These are phyloP conservation scores for Notoglanidium macrostoma DNA, from an alignment of 2,797 vertebrate genomes.

Conservation along the genomic window DNA sequence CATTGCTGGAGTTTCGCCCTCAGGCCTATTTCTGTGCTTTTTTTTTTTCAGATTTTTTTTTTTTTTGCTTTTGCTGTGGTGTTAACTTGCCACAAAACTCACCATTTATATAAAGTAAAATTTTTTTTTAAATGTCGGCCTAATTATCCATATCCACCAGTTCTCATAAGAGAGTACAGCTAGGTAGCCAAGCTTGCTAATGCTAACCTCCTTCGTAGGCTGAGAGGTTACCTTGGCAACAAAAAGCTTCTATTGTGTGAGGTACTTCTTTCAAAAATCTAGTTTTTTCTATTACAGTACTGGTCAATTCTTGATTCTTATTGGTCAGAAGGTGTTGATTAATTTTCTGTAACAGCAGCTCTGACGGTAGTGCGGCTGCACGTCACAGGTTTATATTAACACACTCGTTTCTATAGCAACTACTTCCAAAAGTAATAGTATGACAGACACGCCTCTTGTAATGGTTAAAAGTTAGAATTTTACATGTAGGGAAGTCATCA, in stretches of 20 bases:
- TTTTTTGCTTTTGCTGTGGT: not conserved
- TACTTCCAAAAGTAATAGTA: too few relatives aligned
- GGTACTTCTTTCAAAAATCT: not conserved
- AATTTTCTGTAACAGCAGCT: not conserved
- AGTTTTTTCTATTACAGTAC: not conserved
- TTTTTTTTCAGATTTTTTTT: not conserved
- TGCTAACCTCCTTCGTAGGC: not conserved
- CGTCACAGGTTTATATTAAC: not conserved
- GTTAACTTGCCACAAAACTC: not conserved
- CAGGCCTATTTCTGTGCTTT: not conserved
- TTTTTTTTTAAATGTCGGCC: too few relatives aligned
- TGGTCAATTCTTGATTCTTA: not conserved
- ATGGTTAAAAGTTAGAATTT: not conserved
- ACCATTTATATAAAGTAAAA: too few relatives aligned
- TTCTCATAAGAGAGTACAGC: not conserved
- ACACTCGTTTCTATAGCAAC: not conserved
- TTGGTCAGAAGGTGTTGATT: not conserved
- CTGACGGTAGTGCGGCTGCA: not conserved
- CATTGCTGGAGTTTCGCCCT: slow-evolving; percentile 6
- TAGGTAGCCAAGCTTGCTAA: not conserved
- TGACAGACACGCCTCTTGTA: too few relatives aligned
- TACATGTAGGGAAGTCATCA: not conserved
- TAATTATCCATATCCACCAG: too few relatives aligned
- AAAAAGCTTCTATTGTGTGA: not conserved
- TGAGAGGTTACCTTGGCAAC: not conserved